Percentiles rank a stretch among this genome's conserved stretches.
These are phyloP conservation scores for Eupithecia tripunctaria DNA, from an alignment of 2,888 invertebrate species.

Conservation along the genomic window DNA sequence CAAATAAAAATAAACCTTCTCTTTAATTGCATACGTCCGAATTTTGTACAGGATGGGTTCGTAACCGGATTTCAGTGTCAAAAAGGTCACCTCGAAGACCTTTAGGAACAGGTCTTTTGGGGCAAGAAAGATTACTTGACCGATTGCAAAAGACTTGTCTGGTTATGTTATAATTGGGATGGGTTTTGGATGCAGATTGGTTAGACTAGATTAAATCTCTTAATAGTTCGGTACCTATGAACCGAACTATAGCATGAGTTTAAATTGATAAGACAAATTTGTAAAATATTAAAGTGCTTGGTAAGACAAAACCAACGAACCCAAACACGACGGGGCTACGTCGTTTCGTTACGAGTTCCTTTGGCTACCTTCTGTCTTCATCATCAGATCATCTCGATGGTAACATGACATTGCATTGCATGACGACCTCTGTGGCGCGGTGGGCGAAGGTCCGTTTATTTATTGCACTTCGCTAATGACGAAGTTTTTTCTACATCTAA, in stretches of 20 bases:
- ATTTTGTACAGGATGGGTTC: conserved; percentile 14
- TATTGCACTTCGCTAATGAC: neutral
- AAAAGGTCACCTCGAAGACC: conserved; percentile 71
- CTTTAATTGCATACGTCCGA: conserved; percentile 20
- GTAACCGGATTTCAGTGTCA: conserved; percentile 71
- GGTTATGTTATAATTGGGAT: neutral
- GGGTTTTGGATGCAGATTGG: neutral
- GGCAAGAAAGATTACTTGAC: conserved; percentile 13
- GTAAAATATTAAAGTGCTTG: no score
- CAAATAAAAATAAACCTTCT: conserved; percentile 32
- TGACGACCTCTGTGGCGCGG: no score
- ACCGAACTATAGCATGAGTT: no score
- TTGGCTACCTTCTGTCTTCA: no score
- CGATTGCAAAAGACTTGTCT: neutral
- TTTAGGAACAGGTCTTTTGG: conserved; percentile 53
- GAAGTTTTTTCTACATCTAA: conserved; percentile 4
- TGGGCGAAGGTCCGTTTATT: no score
- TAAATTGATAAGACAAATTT: no score
- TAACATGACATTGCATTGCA: no score
- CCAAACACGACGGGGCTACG: no score
- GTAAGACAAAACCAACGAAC: no score
- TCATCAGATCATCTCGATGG: no score
- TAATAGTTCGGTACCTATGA: neutral
- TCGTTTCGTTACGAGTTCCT: no score
- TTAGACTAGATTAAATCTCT: neutral